Conservation (phyloP, 2,888 invertebrate genomes). For the Sphaerolaimus hirsutus region DNA sequence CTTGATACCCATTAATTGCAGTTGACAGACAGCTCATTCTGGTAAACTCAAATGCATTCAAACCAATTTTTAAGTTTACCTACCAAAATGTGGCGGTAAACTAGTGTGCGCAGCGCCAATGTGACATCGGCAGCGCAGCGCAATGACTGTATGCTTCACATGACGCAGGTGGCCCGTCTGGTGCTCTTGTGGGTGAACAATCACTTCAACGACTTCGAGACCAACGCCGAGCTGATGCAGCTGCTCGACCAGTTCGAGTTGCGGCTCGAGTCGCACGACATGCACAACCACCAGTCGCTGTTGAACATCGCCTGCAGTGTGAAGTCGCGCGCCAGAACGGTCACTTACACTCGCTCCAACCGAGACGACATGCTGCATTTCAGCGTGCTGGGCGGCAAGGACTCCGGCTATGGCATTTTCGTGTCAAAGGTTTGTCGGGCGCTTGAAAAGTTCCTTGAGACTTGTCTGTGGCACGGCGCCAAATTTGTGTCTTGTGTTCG, state of each 20-base stretch:
- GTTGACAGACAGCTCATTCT: no score
- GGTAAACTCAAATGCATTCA: no score
- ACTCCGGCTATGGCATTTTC: constrained; percentile 72
- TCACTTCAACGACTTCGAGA: constrained; percentile 90
- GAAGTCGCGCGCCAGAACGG: constrained; percentile 69
- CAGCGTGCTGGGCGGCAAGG: constrained; percentile 72
- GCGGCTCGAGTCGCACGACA: constrained; percentile 48
- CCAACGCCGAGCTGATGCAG: constrained; percentile 80
- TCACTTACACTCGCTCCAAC: constrained; percentile 68
- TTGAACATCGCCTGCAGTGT: constrained; percentile 89
- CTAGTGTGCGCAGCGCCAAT: no score
- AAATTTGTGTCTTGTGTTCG: no score
- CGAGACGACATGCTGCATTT: constrained; percentile 75
- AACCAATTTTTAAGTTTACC: no score
- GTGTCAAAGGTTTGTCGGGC: no score
- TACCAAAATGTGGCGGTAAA: no score
- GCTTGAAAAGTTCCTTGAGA: no score
- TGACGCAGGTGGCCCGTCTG: constrained; percentile 58
- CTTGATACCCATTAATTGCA: no score
- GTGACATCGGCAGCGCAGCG: no score
- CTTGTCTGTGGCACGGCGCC: no score
- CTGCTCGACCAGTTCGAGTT: constrained; percentile 71
- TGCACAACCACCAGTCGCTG: constrained; percentile 47
- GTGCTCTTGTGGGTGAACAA: constrained; percentile 95
- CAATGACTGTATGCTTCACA: background rate